Percentiles rank a stretch among this genome's conserved stretches.
Evolutionary conservation across 1,140 invertebrate species (phyloP).

Genomic region (Drosophila carrolli): DNA sequence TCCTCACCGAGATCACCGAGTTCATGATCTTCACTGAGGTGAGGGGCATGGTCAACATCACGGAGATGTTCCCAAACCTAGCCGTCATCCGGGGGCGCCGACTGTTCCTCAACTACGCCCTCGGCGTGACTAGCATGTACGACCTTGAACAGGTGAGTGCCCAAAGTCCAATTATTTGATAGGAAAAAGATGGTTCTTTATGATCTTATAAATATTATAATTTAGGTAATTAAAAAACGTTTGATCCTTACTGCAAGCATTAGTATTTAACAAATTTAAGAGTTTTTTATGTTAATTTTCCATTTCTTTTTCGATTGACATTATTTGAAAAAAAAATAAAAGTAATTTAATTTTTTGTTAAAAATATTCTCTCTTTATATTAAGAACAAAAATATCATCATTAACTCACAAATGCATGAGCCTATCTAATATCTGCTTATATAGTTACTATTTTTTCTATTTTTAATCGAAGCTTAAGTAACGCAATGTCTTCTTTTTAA

Average conservation of each 20-base stretch:
- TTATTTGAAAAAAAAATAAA: no score
- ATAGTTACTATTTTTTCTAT: background rate
- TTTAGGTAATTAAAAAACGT: no score
- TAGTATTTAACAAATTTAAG: no score
- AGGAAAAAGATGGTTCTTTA: background rate
- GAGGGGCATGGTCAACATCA: constrained; percentile 90
- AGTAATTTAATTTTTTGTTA: no score
- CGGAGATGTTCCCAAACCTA: constrained; percentile 96
- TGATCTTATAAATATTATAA: background rate
- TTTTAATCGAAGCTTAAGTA: background rate
- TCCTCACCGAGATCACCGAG: constrained; percentile 87
- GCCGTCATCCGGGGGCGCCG: constrained; percentile 95
- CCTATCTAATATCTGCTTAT: no score
- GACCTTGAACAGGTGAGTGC: constrained; percentile 61
- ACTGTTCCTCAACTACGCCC: constrained; percentile 94
- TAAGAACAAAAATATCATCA: no score
- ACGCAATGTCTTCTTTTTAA: background rate
- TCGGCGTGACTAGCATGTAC: constrained; percentile 87
- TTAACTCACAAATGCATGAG: no score
- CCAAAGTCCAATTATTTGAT: background rate
- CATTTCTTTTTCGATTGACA: no score
- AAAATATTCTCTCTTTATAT: no score
- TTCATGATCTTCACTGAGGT: constrained; percentile 88
- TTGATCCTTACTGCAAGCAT: no score
- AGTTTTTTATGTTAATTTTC: no score